Conservation (phyloP, 2,797 vertebrate genomes). For the Carapus acus region DNA sequence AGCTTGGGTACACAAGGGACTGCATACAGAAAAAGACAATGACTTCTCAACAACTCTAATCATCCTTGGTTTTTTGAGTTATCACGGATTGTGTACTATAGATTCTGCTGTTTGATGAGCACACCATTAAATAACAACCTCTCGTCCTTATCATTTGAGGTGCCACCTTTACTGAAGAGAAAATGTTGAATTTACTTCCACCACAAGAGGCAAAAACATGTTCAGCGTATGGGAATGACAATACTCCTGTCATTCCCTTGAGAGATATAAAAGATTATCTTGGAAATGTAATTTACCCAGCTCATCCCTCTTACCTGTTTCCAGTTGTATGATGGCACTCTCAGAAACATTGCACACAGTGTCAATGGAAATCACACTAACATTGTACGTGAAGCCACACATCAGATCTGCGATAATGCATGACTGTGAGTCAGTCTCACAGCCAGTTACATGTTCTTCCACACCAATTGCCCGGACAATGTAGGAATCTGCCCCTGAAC, state of each 20-base stretch:
- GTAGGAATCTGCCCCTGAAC: conserved; percentile 61
- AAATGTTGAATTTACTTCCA: no score
- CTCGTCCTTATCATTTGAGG: no score
- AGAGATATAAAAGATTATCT: no score
- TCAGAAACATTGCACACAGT: conserved; percentile 61
- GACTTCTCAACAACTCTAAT: background rate
- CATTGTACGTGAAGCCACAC: conserved; percentile 70
- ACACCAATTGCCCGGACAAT: conserved; percentile 56
- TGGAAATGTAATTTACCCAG: no score
- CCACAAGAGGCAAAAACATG: no score
- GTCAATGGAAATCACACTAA: conserved; percentile 64
- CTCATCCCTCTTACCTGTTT: conserved; percentile 59
- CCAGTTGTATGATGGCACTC: conserved; percentile 46
- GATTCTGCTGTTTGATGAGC: no score
- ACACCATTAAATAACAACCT: no score
- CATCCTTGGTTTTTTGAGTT: no score
- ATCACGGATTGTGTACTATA: no score
- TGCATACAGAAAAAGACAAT: conserved; percentile 32
- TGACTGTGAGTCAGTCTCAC: conserved; percentile 48
- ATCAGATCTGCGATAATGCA: conserved; percentile 63
- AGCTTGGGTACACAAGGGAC: conserved; percentile 66
- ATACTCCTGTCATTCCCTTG: no score
- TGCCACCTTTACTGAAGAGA: no score
- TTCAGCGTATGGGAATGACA: no score
- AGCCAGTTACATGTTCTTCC: conserved; percentile 50